Percentiles rank a stretch among this genome's conserved stretches.
Evolutionary conservation across 2,888 invertebrate species (phyloP).

Genomic region (Hypsopygia costalis): DNA sequence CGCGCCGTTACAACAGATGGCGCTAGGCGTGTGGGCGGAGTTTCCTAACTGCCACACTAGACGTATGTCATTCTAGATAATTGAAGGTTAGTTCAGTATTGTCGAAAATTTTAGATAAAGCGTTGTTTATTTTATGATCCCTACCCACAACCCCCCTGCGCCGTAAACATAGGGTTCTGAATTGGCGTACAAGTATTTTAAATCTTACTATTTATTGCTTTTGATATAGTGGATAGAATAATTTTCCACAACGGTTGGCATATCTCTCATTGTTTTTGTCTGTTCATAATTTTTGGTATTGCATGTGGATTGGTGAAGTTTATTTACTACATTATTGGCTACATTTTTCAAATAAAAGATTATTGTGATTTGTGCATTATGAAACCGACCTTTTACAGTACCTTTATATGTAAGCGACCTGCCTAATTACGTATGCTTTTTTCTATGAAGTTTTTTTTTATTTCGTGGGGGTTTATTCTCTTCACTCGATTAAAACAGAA

Average conservation of each 20-base stretch:
- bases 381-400: too few relatives aligned
- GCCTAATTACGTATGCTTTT: too few relatives aligned
- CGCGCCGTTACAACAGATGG: conserved; percentile 39
- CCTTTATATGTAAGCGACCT: too few relatives aligned
- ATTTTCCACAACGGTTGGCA: conserved; percentile 1
- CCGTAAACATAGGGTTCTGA: conserved; percentile 32
- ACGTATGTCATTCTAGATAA: conserved; percentile 44
- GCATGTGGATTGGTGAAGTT: too few relatives aligned
- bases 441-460: too few relatives aligned
- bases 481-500: too few relatives aligned
- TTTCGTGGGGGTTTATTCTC: too few relatives aligned
- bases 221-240: conserved; percentile 17
- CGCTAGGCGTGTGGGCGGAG: conserved; percentile 41
- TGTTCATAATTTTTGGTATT: neutral
- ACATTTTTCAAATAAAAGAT: too few relatives aligned
- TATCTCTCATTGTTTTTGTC: conserved; percentile 7
- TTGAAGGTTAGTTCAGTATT: conserved; percentile 41
- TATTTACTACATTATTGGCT: too few relatives aligned
- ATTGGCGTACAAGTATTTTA: conserved; percentile 31
- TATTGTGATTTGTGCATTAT: too few relatives aligned
- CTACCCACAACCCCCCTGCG: conserved; percentile 21
- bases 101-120: conserved; percentile 45
- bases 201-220: conserved; percentile 30
- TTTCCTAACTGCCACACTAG: conserved; percentile 36
- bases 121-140: conserved; percentile 43